Evolutionary conservation across 2,888 invertebrate genomes (phyloP), one percentile per base, ranked within the genome.

Genomic region (Agrotis segetum): DNA sequence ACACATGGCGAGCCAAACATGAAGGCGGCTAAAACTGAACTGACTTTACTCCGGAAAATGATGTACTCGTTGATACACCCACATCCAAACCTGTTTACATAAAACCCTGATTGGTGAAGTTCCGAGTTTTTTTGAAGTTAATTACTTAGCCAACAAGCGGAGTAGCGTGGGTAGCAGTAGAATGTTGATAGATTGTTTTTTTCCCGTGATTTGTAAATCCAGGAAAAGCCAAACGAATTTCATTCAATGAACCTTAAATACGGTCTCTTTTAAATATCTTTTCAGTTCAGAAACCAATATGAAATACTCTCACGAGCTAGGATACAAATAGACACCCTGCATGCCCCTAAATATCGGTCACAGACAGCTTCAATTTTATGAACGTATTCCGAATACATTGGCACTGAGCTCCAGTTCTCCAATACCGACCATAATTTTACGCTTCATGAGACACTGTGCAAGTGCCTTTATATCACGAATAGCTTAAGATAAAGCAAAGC

Each of bases 331-430:
- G 80, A 66, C 64, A 58, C 34, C 62, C 56, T 81, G 61, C 69
- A 69, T 52, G 70, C 56, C 65, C 82, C 74, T 82, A 78, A 67
- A 79, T 79, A 78, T 67, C 46, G 69, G 69, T 65, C 74, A 69
- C 63, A 67, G 79, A 62, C 67, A 65, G 71, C 67, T 81, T 71
- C 71, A 65, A 77, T 79, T 79, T 81, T 71, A 81, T 81, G 71
- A 76, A 75, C 81, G 81, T 76, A 76, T 76, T 77, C 63, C 71
- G 67, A 76, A 79, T 79, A 81, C 70, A 64, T 77, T 80, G 69
- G 64, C 56, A 69, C 81, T 40, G 64, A 75, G 68, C 59, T 56
- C 59, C 56, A 56, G 55, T 61, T 61, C 67, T 70, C 76, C 19
- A 74, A 24, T 44, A 29, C 24, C 56, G 61, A 65, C 64, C 56